A percentile compares a stretch with the other conserved stretches of the same genome.
Conservation (phyloP, 1,140 invertebrate species). For the Hetaerina americana region DNA sequence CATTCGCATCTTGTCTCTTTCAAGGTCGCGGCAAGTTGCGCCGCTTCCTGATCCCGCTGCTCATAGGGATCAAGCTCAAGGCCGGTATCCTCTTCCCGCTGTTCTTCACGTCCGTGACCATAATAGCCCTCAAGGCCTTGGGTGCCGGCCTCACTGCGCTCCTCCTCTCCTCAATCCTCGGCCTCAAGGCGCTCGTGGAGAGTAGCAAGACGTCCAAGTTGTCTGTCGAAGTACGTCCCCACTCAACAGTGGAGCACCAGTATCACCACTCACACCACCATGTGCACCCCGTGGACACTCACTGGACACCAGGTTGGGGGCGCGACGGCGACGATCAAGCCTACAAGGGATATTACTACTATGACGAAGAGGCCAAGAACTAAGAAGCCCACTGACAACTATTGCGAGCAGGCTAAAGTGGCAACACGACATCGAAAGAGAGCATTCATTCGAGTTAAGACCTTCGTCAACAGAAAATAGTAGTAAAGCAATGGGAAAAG, state of each 20-base stretch:
- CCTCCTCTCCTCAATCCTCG: not conserved
- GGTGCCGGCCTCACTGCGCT: not conserved
- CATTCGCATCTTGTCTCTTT: not conserved
- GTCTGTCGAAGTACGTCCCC: not conserved
- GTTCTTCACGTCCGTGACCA: not conserved
- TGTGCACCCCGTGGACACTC: not conserved
- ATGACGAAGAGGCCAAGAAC: not conserved
- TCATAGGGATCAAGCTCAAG: constrained; percentile 4
- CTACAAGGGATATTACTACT: not conserved
- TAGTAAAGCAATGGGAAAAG: too few species aligned
- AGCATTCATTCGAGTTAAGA: too few species aligned
- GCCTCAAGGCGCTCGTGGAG: not conserved
- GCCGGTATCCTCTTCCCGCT: not conserved
- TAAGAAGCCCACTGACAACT: not conserved
- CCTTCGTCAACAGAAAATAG: too few species aligned
- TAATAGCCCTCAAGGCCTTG: not conserved
- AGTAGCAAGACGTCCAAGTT: not conserved
- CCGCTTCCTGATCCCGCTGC: not conserved
- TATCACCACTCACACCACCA: not conserved
- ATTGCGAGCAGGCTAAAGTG: too few species aligned
- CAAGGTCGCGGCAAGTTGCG: not conserved
- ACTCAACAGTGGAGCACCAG: not conserved
- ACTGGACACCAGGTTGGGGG: not conserved
- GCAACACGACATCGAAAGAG: too few species aligned
- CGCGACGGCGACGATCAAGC: not conserved